Conservation (phyloP, 2,888 invertebrate species). For the Gryllus longicercus region DNA sequence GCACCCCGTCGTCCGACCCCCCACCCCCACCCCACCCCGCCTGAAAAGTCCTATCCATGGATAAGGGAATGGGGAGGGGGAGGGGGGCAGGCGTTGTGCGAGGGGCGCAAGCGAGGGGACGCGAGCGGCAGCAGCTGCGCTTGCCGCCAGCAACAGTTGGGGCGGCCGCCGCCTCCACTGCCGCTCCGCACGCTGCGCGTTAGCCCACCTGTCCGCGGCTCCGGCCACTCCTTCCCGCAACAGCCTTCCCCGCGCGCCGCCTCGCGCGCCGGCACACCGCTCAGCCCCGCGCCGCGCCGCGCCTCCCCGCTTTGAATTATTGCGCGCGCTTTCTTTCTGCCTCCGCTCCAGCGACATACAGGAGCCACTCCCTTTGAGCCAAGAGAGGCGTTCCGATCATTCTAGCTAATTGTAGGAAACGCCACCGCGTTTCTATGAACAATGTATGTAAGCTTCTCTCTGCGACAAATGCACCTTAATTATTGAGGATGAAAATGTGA, state of each 20-base stretch:
- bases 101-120: neutral
- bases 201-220: neutral
- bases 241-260: neutral
- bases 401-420: too few species aligned
- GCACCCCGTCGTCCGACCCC: neutral
- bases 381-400: too few species aligned
- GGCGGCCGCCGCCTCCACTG: neutral
- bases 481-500: too few species aligned
- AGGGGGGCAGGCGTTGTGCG: neutral
- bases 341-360: neutral
- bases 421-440: too few species aligned
- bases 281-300: neutral
- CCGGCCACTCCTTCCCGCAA: neutral
- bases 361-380: too few species aligned
- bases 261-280: neutral
- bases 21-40: neutral
- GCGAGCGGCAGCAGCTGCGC: slow-evolving; percentile 7
- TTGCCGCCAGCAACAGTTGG: neutral
- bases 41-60: too few species aligned
- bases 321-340: neutral
- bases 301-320: neutral
- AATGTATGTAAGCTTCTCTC: too few species aligned
- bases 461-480: too few species aligned
- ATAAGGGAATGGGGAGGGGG: neutral
- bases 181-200: neutral